phyloP scores from a whole-genome alignment of 2,797 vertebrate genomes.

The Loriculus beryllinus region DNA sequence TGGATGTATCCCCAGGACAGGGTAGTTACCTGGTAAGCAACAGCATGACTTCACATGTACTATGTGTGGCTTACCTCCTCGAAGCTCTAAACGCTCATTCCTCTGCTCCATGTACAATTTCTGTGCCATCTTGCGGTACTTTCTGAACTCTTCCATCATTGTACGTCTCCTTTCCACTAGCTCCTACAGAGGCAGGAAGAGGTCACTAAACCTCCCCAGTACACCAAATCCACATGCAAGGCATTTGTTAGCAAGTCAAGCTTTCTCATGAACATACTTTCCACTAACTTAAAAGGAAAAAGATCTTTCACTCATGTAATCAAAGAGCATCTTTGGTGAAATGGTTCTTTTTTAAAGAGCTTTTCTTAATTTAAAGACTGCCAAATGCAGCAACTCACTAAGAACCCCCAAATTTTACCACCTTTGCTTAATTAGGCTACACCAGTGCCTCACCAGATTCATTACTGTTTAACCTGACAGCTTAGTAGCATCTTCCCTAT shows the following conservation, averaged over 20 bases:
- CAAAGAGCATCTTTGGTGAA: background rate
- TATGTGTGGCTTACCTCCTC: slow-evolving; percentile 79
- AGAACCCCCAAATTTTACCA: background rate
- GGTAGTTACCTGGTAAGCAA: background rate
- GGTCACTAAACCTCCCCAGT: rapidly evolving
- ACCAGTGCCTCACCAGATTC: background rate
- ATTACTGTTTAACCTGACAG: background rate
- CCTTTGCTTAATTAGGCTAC: background rate
- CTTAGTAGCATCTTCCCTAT: background rate
- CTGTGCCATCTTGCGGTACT: slow-evolving; percentile 85
- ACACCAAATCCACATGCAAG: rapidly evolving
- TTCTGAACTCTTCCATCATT: slow-evolving; percentile 96
- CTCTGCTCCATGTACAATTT: slow-evolving; percentile 88
- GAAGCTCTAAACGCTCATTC: slow-evolving; percentile 86
- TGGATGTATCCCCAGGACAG: background rate
- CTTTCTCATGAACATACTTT: background rate
- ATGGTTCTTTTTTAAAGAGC: background rate
- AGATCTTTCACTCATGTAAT: background rate
- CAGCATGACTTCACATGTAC: background rate
- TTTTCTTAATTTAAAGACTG: background rate
- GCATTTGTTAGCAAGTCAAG: rapidly evolving
- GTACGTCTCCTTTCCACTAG: slow-evolving; percentile 90
- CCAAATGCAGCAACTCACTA: background rate
- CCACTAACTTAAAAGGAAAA: background rate
- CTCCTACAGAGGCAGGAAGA: slow-evolving; percentile 75